A percentile compares a stretch with the other conserved stretches of the same genome.
phyloP scores from a whole-genome alignment of 2,113 vertebrate species.

The Grallaria varia region DNA sequence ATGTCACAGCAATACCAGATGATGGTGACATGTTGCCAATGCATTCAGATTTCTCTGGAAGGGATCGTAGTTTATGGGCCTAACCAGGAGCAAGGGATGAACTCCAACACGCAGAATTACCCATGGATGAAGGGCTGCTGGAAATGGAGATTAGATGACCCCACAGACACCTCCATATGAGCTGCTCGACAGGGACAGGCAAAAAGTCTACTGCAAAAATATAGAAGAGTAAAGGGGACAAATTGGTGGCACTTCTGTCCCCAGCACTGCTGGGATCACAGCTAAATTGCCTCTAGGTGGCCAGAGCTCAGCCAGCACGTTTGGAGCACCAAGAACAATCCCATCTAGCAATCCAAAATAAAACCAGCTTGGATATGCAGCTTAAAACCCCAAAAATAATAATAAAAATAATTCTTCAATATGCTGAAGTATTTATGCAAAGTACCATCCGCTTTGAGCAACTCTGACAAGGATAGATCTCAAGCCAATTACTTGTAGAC shows the following conservation, averaged over 20 bases:
- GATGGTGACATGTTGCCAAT: not conserved
- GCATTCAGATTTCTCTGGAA: not conserved
- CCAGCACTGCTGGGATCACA: not conserved
- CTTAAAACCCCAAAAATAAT: not conserved
- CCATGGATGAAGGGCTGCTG: not conserved
- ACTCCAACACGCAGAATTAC: not conserved
- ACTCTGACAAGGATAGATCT: not conserved
- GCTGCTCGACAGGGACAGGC: not conserved
- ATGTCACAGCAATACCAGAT: not conserved
- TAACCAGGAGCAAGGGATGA: not conserved
- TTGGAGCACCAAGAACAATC: not conserved
- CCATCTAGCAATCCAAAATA: not conserved
- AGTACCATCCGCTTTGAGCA: not conserved
- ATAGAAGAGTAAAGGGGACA: accelerated
- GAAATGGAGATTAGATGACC: not conserved
- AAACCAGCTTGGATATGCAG: not conserved
- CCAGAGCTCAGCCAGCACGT: not conserved
- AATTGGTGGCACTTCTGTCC: not conserved
- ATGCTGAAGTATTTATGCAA: not conserved
- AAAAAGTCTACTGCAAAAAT: not conserved
- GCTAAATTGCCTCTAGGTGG: not conserved
- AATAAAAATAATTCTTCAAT: not conserved
- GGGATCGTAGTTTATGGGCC: not conserved
- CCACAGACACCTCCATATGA: not conserved
- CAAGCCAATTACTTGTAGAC: not conserved